Evolutionary conservation across 2,888 invertebrate genomes (phyloP).

Genomic region (Stenodema calcarata): DNA sequence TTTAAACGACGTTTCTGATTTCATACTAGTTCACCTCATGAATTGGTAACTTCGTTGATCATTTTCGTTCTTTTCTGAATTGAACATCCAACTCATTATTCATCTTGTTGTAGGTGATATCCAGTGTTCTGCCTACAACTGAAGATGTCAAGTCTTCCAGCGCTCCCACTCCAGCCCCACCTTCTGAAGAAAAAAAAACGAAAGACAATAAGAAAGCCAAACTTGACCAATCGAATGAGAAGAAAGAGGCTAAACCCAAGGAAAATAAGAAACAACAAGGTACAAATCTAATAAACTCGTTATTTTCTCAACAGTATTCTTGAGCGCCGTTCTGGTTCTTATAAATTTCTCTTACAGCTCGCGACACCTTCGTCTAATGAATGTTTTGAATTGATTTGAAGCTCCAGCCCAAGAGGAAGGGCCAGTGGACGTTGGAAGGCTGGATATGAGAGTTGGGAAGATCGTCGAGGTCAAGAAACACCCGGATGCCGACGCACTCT

Average conservation of each 20-base stretch:
- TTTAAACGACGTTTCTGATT: neutral
- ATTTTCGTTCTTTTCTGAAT: too few relatives aligned
- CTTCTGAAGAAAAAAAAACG: neutral
- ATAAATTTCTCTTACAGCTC: neutral
- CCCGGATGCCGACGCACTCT: conserved; percentile 90
- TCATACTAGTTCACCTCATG: too few relatives aligned
- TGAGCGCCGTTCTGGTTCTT: neutral
- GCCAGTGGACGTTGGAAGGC: conserved; percentile 64
- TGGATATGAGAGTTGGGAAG: conserved; percentile 88
- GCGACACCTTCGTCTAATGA: too few relatives aligned
- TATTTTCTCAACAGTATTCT: too few relatives aligned
- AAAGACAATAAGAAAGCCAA: conserved; percentile 3
- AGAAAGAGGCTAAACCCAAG: conserved; percentile 1
- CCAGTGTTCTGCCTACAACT: neutral
- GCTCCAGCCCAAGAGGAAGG: conserved; percentile 27
- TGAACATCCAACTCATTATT: too few relatives aligned
- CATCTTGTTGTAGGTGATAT: neutral
- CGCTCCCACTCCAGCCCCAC: neutral
- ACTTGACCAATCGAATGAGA: neutral
- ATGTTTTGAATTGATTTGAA: neutral
- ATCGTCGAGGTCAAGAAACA: conserved; percentile 83
- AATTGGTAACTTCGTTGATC: too few relatives aligned
- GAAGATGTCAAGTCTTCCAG: neutral
- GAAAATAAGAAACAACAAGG: conserved; percentile 9
- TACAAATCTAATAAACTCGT: too few relatives aligned